These are phyloP conservation scores for Ferrisia virgata DNA, from an alignment of 2,888 invertebrate species.

Conservation along the genomic window DNA sequence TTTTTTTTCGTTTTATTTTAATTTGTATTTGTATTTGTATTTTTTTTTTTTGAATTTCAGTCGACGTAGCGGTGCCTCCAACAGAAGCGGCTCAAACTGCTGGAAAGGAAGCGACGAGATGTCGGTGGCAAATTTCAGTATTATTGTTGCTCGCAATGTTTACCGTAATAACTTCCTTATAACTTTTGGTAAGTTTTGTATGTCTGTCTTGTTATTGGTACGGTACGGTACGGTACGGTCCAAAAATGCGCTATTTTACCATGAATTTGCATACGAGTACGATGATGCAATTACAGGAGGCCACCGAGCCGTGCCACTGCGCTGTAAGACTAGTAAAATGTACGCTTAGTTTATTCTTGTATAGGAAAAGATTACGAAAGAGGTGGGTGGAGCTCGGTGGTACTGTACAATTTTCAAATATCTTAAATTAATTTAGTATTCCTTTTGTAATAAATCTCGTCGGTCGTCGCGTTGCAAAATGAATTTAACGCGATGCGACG, in stretches of 20 bases:
- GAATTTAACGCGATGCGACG: background rate
- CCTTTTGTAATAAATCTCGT: background rate
- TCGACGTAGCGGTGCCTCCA: slow-evolving; percentile 24
- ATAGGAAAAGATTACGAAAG: background rate
- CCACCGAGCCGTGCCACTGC: too few species aligned
- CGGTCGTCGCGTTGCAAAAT: background rate
- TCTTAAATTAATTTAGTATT: background rate
- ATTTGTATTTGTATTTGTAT: background rate
- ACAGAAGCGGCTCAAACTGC: slow-evolving; percentile 41
- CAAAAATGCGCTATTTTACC: too few species aligned
- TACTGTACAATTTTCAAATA: background rate
- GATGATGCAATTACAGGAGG: too few species aligned
- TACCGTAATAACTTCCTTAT: background rate
- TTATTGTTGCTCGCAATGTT: background rate
- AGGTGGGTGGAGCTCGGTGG: background rate
- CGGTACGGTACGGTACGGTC: too few species aligned
- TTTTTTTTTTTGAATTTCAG: background rate
- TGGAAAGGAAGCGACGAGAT: background rate
- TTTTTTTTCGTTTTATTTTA: too few species aligned
- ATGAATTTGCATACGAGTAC: background rate
- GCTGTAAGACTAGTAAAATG: background rate
- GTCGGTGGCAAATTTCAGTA: slow-evolving; percentile 1
- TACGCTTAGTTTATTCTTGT: background rate
- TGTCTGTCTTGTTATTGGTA: background rate
- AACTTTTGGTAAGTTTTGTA: slow-evolving; percentile 13